Conservation (phyloP, 1,140 invertebrate species). For the Camponotus vicinus region DNA sequence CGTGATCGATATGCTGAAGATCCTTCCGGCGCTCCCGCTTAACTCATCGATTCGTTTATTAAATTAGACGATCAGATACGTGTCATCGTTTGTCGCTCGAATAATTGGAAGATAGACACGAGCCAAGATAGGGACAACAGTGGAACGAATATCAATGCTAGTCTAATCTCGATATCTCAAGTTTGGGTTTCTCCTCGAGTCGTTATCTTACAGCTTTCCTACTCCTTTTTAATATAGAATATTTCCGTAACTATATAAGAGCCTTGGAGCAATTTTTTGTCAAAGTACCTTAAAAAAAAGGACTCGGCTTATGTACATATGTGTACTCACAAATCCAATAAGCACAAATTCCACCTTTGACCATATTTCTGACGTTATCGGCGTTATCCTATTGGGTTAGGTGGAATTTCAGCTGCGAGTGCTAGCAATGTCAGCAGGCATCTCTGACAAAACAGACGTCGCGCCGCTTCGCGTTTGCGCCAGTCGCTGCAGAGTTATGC, state of each 20-base stretch:
- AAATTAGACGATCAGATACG: neutral
- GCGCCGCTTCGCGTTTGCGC: constrained; percentile 27
- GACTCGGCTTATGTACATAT: too few relatives aligned
- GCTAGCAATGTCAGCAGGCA: constrained; percentile 9
- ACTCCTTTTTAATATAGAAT: too few relatives aligned
- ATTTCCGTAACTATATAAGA: too few relatives aligned
- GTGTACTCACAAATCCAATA: neutral
- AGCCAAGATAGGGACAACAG: neutral
- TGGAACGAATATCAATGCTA: neutral
- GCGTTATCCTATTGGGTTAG: neutral
- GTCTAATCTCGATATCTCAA: neutral
- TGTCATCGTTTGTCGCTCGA: neutral
- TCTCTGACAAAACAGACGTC: constrained; percentile 56
- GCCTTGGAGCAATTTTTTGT: neutral
- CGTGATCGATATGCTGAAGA: constrained; percentile 5
- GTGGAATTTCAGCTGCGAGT: constrained; percentile 14
- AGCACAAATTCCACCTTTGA: constrained; percentile 14
- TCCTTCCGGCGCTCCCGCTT: neutral
- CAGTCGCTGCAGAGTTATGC: constrained; percentile 60
- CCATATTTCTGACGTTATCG: constrained; percentile 38
- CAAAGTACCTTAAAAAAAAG: neutral
- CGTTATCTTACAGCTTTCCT: too few relatives aligned
- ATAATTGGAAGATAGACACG: neutral
- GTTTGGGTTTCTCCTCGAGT: too few relatives aligned
- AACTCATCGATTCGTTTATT: constrained; percentile 30